Evolutionary conservation across 2,888 invertebrate species (phyloP), one percentile per base, ranked within the genome.

Genomic region (Drosophila birchii): DNA sequence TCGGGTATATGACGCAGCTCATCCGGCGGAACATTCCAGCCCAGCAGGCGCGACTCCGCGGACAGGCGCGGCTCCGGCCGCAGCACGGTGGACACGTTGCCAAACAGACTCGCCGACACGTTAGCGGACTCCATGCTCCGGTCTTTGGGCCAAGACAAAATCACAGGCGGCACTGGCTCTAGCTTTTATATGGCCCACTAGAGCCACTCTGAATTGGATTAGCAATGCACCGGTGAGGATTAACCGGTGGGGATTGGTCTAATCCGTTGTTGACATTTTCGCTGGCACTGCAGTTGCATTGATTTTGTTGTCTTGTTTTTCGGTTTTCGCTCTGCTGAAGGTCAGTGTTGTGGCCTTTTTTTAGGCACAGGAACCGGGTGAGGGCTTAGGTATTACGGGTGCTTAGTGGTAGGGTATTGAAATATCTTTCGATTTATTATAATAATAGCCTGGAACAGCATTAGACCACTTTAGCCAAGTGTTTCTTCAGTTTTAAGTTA

Each of bases 1-100:
- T 95, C 95, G 9, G 96, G 96, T 81, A 97, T 95, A 82, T 96
- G 95, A 36, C 95, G 93, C 75, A 97, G 93, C 88, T 97, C 96
- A 55, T 95, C 95, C 32, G 95, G 94, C 9, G 96, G 95, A 36
- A 97, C 94, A 90, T 97, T 96, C 93, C 96, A 97, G 78, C 95
- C 96, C 73, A 96, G 91, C 92, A 96, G 92, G 54, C 94, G 93
- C 1, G 88, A 77, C 56, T 93, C 93, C 3, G 88, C 83, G 12
- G 91, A 82, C 5, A 82, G 70, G 36, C 91, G 88, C 18, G 91
- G 80, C 59, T 91, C 89, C 53, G 91, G 83, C 9, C 82, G 87
- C 57, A 91, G 67, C 54, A 78, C 91, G 14, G 89, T 88, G 47
- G 91, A 83, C 44, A 90, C 79, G 81, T 91, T 91, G 51, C 75